Evolutionary conservation across 1,140 invertebrate species (phyloP).

Genomic region (Drosophila tristis): DNA sequence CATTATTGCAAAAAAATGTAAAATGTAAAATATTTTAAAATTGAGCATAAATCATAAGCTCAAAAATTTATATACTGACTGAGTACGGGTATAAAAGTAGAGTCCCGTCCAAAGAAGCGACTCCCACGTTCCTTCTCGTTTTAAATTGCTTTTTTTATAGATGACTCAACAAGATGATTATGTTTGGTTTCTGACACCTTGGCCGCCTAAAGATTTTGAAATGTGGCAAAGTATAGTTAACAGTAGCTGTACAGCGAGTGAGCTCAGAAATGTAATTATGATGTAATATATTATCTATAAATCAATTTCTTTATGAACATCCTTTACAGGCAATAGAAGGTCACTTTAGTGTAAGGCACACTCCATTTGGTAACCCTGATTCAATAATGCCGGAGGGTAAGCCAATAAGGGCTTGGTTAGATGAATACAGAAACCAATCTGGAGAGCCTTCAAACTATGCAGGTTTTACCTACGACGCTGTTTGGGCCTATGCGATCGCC

Average conservation of each 20-base stretch:
- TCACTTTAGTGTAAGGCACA: conserved; percentile 89
- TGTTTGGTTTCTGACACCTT: conserved; percentile 93
- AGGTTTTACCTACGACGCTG: conserved; percentile 92
- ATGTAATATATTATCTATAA: neutral
- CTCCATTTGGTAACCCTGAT: conserved; percentile 87
- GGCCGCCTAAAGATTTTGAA: conserved; percentile 88
- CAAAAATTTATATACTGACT: too few relatives aligned
- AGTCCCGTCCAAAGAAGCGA: too few relatives aligned
- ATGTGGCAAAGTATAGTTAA: conserved; percentile 27
- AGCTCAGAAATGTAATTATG: conserved; percentile 51
- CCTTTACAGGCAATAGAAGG: conserved; percentile 88
- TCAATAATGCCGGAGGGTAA: conserved; percentile 88
- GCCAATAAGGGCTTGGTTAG: conserved; percentile 86
- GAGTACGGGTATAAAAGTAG: too few relatives aligned
- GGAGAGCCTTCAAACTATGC: conserved; percentile 85
- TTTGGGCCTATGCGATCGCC: conserved; percentile 92
- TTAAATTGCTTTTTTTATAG: conserved; percentile 30
- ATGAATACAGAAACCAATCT: conserved; percentile 26
- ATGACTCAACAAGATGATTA: conserved; percentile 89
- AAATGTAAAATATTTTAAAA: too few relatives aligned
- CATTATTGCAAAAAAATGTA: too few relatives aligned
- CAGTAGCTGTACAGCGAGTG: conserved; percentile 43
- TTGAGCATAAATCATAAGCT: too few relatives aligned
- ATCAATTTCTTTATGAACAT: neutral
- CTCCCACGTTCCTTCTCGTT: too few relatives aligned